Conservation (phyloP, 2,888 invertebrate species). For the Ichneumon xanthorius region DNA sequence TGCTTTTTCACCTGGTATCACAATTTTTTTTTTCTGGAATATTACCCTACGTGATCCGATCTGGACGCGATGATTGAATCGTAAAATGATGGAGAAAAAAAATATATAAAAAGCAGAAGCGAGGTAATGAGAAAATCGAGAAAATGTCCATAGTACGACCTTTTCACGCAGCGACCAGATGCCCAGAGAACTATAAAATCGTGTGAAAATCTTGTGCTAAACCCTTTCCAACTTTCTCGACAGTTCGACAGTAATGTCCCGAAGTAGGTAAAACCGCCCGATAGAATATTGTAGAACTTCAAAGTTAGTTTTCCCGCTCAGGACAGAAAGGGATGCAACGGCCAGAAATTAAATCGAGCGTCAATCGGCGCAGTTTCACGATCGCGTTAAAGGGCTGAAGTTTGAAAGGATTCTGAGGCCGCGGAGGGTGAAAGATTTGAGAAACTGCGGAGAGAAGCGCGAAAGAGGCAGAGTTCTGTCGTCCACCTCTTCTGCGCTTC, state of each 20-base stretch:
- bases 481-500: constrained; percentile 47
- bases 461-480: constrained; percentile 21
- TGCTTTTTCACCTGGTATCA: constrained; percentile 10
- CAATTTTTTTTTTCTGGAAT: constrained; percentile 21
- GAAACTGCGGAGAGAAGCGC: constrained; percentile 5
- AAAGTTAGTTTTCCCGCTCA: constrained; percentile 39
- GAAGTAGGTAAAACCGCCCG: constrained; percentile 31
- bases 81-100: constrained; percentile 43
- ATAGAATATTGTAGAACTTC: constrained; percentile 53
- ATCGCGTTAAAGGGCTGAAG: constrained; percentile 59
- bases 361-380: constrained; percentile 75
- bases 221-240: constrained; percentile 47
- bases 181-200: constrained; percentile 48
- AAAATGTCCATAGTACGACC: constrained; percentile 40
- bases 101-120: constrained; percentile 30
- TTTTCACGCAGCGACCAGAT: constrained; percentile 54
- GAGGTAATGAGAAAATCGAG: constrained; percentile 40
- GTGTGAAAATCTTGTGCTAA: constrained; percentile 52
- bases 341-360: constrained; percentile 78
- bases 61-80: constrained; percentile 38
- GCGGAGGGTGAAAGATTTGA: not conserved
- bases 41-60: constrained; percentile 23
- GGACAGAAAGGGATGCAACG: constrained; percentile 58
- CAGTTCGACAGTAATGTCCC: constrained; percentile 59
- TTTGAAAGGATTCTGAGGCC: constrained; percentile 35